phyloP scores from a whole-genome alignment of 2,113 vertebrate species.

The Dipodomys stephensi region DNA sequence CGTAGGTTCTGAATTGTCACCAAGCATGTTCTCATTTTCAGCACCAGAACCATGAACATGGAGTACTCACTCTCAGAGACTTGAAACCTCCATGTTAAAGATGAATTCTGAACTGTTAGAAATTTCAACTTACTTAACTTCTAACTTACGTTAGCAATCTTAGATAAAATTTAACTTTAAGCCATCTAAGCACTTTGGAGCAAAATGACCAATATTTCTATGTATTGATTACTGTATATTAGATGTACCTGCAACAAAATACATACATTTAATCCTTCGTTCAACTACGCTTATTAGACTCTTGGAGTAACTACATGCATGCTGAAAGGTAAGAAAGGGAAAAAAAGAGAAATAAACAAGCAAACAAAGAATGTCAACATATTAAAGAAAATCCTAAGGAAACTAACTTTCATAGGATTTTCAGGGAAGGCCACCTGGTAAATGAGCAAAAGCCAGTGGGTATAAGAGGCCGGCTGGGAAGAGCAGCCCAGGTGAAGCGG shows the following conservation, averaged over 20 bases:
- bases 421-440: neutral
- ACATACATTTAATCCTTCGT: neutral
- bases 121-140: neutral
- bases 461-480: too few relatives aligned
- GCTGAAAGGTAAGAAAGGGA: neutral
- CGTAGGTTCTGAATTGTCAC: neutral
- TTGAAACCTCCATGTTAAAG: neutral
- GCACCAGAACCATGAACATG: neutral
- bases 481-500: too few relatives aligned
- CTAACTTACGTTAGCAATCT: constrained; percentile 19
- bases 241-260: neutral
- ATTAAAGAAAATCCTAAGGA: neutral
- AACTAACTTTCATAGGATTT: neutral
- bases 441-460: neutral
- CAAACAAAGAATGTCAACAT: neutral
- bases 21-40: neutral
- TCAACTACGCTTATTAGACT: neutral
- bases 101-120: neutral
- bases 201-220: neutral
- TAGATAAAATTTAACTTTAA: constrained; percentile 6
- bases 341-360: constrained; percentile 1
- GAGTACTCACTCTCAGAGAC: neutral
- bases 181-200: neutral
- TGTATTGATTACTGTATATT: neutral
- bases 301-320: neutral